Evolutionary conservation across 2,113 vertebrate species (phyloP).

Genomic region (Pachyramphus minor): DNA sequence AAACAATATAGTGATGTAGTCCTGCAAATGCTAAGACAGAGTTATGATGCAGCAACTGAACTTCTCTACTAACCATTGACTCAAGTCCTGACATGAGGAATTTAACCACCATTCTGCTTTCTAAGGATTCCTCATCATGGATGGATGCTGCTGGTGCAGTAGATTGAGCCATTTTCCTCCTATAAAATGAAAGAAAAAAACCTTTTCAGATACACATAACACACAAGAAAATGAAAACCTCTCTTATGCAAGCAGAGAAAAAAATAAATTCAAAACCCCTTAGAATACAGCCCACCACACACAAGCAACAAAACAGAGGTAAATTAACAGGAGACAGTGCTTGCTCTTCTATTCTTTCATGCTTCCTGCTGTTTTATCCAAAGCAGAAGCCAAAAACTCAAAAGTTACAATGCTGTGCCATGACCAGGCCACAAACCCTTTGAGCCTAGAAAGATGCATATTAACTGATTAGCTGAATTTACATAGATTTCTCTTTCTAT

Average conservation of each 20-base stretch:
- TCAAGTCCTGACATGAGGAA: constrained; percentile 81
- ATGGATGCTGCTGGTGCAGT: background rate
- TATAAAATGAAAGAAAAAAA: background rate
- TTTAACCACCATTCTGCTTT: constrained; percentile 73
- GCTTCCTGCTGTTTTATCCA: background rate
- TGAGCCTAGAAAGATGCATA: background rate
- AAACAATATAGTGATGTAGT: background rate
- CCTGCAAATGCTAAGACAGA: background rate
- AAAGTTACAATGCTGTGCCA: background rate
- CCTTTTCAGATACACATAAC: background rate
- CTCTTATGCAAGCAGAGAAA: background rate
- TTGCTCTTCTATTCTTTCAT: background rate
- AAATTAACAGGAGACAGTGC: background rate
- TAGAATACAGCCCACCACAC: background rate
- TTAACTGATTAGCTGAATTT: background rate
- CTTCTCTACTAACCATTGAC: constrained; percentile 74
- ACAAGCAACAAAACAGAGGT: background rate
- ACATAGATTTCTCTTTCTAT: background rate
- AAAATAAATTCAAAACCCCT: background rate
- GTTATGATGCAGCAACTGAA: background rate
- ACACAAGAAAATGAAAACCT: background rate
- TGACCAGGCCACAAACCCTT: background rate
- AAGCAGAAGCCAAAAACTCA: background rate
- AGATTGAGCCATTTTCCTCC: constrained; percentile 73
- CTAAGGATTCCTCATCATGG: constrained; percentile 63